Conservation (phyloP, 1,140 invertebrate genomes). For the Atta texana region DNA sequence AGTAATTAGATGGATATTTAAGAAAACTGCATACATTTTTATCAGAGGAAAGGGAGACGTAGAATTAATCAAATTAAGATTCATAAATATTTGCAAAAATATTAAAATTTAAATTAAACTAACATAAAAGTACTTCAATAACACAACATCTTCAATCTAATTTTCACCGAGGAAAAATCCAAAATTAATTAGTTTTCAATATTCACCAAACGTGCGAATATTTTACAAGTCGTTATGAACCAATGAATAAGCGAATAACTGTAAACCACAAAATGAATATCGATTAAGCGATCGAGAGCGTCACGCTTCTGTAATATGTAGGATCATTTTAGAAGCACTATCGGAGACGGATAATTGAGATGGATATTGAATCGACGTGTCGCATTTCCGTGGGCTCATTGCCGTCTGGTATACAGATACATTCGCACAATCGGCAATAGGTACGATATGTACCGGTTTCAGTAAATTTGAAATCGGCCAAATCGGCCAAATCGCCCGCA, state of each 20-base stretch:
- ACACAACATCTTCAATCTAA: neutral
- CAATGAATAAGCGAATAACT: conserved; percentile 16
- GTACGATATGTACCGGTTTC: conserved; percentile 41
- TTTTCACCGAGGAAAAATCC: neutral
- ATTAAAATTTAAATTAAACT: too few species aligned
- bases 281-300: conserved; percentile 51
- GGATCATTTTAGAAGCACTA: conserved; percentile 44
- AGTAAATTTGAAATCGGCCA: conserved; percentile 70
- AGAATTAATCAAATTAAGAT: too few species aligned
- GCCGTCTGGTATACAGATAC: conserved; percentile 19
- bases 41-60: too few species aligned
- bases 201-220: neutral
- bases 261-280: conserved; percentile 42
- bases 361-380: conserved; percentile 68
- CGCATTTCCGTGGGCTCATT: conserved; percentile 53
- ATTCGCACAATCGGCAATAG: conserved; percentile 25
- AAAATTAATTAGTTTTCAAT: neutral
- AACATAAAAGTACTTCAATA: neutral
- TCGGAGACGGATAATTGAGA: conserved; percentile 68
- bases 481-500: conserved; percentile 71
- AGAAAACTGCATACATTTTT: too few species aligned
- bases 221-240: neutral
- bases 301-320: conserved; percentile 33
- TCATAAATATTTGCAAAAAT: too few species aligned
- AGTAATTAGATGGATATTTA: too few species aligned